Percentiles rank a stretch among this genome's conserved stretches.
Evolutionary conservation across 2,888 invertebrate genomes (phyloP).

Genomic region (Strigamia crassipes): DNA sequence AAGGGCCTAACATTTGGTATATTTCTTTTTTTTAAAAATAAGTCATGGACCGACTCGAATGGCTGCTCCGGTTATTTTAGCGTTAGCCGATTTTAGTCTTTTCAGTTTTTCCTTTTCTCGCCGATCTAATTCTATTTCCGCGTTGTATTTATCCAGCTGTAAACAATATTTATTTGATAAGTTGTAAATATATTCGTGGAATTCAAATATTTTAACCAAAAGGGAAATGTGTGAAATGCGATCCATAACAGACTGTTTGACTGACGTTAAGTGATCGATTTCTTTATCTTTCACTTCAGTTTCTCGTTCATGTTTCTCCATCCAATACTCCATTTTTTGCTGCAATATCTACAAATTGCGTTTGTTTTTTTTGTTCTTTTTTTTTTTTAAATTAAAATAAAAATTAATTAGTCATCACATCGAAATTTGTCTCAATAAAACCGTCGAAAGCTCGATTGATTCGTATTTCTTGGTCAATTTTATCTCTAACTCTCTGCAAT

Average conservation of each 20-base stretch:
- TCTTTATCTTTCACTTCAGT: slow-evolving; percentile 16
- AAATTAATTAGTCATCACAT: neutral
- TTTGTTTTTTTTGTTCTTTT: too few relatives aligned
- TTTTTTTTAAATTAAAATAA: neutral
- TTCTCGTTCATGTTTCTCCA: slow-evolving; percentile 17
- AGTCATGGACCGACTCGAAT: neutral
- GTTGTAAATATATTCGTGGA: neutral
- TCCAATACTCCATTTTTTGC: slow-evolving; percentile 42
- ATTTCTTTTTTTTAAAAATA: neutral
- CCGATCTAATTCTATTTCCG: neutral
- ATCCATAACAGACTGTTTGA: neutral
- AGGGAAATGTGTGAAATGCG: neutral
- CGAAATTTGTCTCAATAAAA: neutral
- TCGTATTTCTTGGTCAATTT: neutral
- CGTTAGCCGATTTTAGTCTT: neutral
- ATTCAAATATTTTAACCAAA: neutral
- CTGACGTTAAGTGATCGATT: neutral
- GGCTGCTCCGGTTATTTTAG: neutral
- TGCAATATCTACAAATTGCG: neutral
- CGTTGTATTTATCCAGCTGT: neutral
- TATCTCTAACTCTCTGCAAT: neutral
- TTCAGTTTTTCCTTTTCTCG: neutral
- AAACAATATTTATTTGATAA: neutral
- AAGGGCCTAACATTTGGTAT: neutral
- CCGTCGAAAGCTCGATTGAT: neutral